Base-by-base conservation (phyloP, 2,888 invertebrate species). In the Neria commutata region DNA sequence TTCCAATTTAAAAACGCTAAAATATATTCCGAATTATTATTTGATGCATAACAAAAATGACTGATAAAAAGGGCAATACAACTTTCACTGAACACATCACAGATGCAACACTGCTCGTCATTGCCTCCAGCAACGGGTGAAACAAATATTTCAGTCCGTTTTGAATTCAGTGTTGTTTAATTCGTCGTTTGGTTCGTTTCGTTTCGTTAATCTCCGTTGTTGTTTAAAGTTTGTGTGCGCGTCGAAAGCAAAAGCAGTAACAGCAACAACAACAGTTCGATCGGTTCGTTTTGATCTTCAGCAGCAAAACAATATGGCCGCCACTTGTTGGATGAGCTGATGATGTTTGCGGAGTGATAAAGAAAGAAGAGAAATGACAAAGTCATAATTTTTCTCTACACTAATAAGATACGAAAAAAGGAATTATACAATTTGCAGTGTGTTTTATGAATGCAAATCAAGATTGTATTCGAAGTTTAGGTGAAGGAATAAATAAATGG, bases 251-350 rank as follows among this genome's bases (percentile, higher is more conserved):
- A 51, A 54, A 56, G 52, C 42, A 53, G 58, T 53, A 53, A 59
- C 37, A 62, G 42, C 53, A 26, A 67, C 53, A 46, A 55, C 24
- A 59, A 23, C 47, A 47, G 6, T 29, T 6, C 29, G 29, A 29
- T 29, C 29, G 11, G n/a, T n/a, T 29, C 29, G 29, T 6, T 29
- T 29, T 29, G 37, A 37, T 37, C 37, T 37, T 11, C n/a, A n/a
- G n/a, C n/a, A 66, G 62, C 66, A 71, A 75, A 76, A 71, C 76
- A 79, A 79, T 72, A 79, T 79, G 79, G 79, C 79, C 74, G 75
- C 76, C 79, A 79, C 79, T 79, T 79, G 79, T 80, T 80, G 76
- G 75, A 75, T 76, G 75, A 68, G 63, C 53, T 57, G 64, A 53
- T 45, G 57, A 54, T 46, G 34, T 60, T 60, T 42, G 42, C 42